Evolutionary conservation across 1,140 invertebrate species (phyloP), one percentile per base, ranked within the genome.

Genomic region (Agrypnia vestita): DNA sequence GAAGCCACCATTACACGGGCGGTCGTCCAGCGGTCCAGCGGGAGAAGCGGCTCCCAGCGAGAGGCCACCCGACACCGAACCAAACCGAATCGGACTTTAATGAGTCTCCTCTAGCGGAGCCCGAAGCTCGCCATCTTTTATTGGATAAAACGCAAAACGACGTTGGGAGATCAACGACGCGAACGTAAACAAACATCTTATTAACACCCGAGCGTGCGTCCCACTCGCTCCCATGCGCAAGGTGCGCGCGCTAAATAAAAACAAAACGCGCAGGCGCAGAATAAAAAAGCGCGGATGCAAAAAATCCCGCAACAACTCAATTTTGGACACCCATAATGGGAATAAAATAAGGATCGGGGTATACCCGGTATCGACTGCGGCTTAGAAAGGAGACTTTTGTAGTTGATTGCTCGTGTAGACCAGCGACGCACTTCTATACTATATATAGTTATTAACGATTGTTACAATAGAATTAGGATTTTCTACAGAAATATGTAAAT

Each of bases 121-220:
- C 78, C 51, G 73, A 79, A 77, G 69, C 51, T 55, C 64, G 64
- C 71, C 69, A 51, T 74, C 25, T 81, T 77, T 44, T 61, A 15
- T 25, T 0, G 69, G 56, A 80, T 35, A 80, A 76, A 53, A 35
- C 59, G 72, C 51, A 64, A 75, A 80, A 67, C 64, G 59, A 53
- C 51, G 13, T 17, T 53, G 46, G 75, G 78, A 80, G 77, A 83
- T 80, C 82, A 77, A 83, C 77, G 80, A 81, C 56, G 82, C 80
- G 82, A 83, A 83, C 80, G 80, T 83, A 83, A 83, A 83, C 82
- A 83, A 83, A 81, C 82, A 83, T 79, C 82, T 83, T 83, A 83
- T 83, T 83, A 81, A 83, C 82, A 81, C 82, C 78, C 77, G 61
- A 49, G 72, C 56, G 55, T 25, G 46, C 74, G 64, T 80, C 78